These are phyloP conservation scores for Malacosoma neustria DNA, from an alignment of 2,888 invertebrate species.

Conservation along the genomic window DNA sequence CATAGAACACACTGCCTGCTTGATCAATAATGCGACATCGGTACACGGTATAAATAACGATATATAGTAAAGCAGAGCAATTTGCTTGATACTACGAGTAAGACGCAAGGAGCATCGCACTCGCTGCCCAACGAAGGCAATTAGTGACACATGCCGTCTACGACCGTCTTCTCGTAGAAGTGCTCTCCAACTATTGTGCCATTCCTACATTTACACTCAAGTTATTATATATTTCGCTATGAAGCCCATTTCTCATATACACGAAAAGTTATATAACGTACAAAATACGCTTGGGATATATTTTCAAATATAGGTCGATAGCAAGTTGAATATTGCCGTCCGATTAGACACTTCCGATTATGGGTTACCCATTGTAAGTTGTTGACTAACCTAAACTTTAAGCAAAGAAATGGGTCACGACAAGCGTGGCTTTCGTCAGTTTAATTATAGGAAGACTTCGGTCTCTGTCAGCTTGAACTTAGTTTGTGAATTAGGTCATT, in stretches of 20 bases:
- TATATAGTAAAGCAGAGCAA: constrained; percentile 22
- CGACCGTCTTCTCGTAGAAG: constrained; percentile 29
- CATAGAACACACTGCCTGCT: neutral
- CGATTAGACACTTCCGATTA: constrained; percentile 1
- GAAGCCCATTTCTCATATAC: neutral
- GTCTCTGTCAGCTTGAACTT: constrained; percentile 35
- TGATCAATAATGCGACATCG: neutral
- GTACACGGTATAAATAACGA: neutral
- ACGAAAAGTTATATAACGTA: neutral
- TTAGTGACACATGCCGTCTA: constrained; percentile 52
- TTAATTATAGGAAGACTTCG: constrained; percentile 47
- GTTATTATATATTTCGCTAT: constrained; percentile 22
- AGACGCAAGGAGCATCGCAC: constrained; percentile 15
- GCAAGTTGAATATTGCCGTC: neutral
- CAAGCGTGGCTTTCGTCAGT: constrained; percentile 31
- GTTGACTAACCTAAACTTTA: constrained; percentile 10
- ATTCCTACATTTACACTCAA: constrained; percentile 17
- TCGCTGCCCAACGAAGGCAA: constrained; percentile 47
- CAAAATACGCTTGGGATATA: neutral
- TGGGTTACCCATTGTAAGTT: neutral
- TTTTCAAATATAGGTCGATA: neutral
- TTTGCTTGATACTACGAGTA: constrained; percentile 24
- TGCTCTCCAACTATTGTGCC: constrained; percentile 30
- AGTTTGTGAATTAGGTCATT: constrained; percentile 53
- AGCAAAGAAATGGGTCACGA: constrained; percentile 21